A percentile compares a stretch with the other conserved stretches of the same genome.
These are phyloP conservation scores for Drosophila kurseongensis DNA, from an alignment of 1,140 invertebrate genomes.

Conservation along the genomic window DNA sequence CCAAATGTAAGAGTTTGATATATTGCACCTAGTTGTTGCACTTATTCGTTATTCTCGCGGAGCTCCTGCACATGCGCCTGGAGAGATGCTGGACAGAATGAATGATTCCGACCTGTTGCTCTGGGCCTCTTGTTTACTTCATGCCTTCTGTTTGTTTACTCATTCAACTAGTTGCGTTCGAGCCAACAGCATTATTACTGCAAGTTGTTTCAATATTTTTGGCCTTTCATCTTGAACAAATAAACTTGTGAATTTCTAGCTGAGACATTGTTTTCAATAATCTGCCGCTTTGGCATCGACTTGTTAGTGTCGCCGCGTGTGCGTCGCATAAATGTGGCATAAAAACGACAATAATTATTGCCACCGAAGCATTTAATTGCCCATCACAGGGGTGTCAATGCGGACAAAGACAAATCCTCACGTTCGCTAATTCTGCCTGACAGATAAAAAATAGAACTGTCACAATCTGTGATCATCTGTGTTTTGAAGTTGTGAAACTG, in stretches of 20 bases:
- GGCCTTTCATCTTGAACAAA: conserved; percentile 7
- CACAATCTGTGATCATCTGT: not conserved
- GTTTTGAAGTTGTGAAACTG: not conserved
- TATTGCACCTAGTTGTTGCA: too few species aligned
- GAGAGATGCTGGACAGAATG: conserved; percentile 48
- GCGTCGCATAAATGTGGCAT: conserved; percentile 34
- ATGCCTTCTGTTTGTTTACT: conserved; percentile 41
- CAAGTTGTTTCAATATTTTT: conserved; percentile 8
- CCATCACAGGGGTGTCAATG: conserved; percentile 39
- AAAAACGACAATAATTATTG: conserved; percentile 45
- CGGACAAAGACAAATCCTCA: conserved; percentile 24
- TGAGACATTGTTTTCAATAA: conserved; percentile 5
- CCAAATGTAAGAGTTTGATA: not conserved
- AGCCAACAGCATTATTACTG: conserved; percentile 38
- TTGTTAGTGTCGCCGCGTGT: conserved; percentile 38
- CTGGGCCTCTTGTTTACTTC: conserved; percentile 31
- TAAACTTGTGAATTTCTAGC: conserved; percentile 23
- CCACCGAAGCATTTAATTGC: conserved; percentile 35
- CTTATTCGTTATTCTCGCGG: not conserved
- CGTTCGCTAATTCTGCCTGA: conserved; percentile 9
- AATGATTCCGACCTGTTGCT: conserved; percentile 54
- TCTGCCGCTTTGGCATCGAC: conserved; percentile 11
- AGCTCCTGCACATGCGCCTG: conserved; percentile 59
- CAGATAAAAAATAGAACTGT: conserved; percentile 19
- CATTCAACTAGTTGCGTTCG: conserved; percentile 61